Evolutionary conservation across 2,888 invertebrate species (phyloP).

Genomic region (Hypsopygia costalis): DNA sequence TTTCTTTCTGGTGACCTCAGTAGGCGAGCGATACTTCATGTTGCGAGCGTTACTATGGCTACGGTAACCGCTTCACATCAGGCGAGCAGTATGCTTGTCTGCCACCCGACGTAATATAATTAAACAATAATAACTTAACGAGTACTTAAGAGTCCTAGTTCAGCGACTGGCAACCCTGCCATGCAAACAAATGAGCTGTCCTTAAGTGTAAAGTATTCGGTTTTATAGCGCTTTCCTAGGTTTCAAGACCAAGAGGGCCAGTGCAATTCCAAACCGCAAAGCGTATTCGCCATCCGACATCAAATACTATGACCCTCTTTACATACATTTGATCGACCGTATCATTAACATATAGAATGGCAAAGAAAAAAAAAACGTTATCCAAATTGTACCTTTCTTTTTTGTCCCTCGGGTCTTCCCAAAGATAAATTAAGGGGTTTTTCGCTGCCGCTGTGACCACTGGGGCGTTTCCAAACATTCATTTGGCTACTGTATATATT

Average conservation of each 20-base stretch:
- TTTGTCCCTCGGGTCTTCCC: constrained; percentile 41
- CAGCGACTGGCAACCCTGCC: too few relatives aligned
- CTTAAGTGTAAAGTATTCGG: too few relatives aligned
- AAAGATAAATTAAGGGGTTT: constrained; percentile 49
- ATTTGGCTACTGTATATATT: constrained; percentile 41
- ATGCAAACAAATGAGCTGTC: too few relatives aligned
- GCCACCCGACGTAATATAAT: too few relatives aligned
- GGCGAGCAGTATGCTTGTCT: too few relatives aligned
- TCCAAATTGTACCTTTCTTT: constrained; percentile 48
- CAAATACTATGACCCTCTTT: constrained; percentile 47
- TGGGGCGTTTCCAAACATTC: constrained; percentile 39
- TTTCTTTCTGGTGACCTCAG: too few relatives aligned
- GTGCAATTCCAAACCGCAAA: constrained; percentile 45
- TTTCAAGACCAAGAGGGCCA: background rate
- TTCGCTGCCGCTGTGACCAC: constrained; percentile 40
- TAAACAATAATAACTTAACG: too few relatives aligned
- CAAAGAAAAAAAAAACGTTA: constrained; percentile 43
- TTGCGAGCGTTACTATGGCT: too few relatives aligned
- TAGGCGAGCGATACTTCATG: too few relatives aligned
- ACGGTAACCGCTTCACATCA: too few relatives aligned
- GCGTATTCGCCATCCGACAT: constrained; percentile 29
- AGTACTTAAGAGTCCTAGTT: too few relatives aligned
- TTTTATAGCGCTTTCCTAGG: too few relatives aligned
- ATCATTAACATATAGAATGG: constrained; percentile 61
- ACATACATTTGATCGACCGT: constrained; percentile 55